Evolutionary conservation across 2,797 vertebrate genomes (phyloP), one percentile per base, ranked within the genome.

Genomic region (Adelosebastes latens): DNA sequence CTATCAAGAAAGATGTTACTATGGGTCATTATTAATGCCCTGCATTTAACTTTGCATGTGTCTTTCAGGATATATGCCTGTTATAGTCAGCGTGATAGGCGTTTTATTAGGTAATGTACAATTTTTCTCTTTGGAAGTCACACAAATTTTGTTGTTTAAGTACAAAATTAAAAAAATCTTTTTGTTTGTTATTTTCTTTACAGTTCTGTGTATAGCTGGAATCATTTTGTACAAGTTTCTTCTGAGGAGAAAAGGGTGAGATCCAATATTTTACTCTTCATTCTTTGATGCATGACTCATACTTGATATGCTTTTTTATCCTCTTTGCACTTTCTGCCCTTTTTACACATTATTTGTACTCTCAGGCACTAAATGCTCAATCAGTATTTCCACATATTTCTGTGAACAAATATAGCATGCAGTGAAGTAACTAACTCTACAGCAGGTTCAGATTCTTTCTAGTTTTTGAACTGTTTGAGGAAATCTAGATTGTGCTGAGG

Each of bases 191-290:
- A 0, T 36, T 58, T 82, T 83, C 6, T 80, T 77, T 52, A 18
- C 90, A 94, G 92, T 3, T 42, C 6, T 0, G 6, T 8, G 5
- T 7, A 1, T 64, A n/a, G 0, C n/a, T 1, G 1, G 11, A 3
- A 0, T 71, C 2, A 1, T 49, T 56, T 32, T 77, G 12, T 2
- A 46, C 53, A 81, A 31, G 62, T 34, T 0, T 42, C 1, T 55
- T 6, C 52, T 20, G 25, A 93, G 65, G 84, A 94, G 32, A 71
- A 95, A 92, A 89, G 95, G 95, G 95, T 96, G 60, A 95, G 95
- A 31, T 42, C 11, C 10, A 29, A 1, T 22, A 9, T 81, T 85
- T 77, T 63, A 34, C n/a, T 55, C 14, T 62, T 14, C 25, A 8
- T 27, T 7, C 4, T 20, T 70, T 25, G 5, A 22, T 80, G 87